Conservation (phyloP, 1,140 invertebrate species). For the Atta texana region DNA sequence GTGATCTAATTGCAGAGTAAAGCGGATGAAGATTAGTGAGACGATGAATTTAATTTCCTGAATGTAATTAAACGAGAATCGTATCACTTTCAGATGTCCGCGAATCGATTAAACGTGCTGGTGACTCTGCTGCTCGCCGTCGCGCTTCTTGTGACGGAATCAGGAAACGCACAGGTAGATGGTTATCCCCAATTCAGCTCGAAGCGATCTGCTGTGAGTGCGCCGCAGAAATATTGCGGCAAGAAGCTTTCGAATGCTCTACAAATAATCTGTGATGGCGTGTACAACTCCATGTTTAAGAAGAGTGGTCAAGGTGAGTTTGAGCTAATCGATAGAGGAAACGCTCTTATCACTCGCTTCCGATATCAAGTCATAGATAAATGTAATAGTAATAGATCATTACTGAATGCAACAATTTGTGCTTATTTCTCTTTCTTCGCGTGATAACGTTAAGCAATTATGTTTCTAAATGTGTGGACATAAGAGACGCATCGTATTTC, state of each 20-base stretch:
- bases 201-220: conserved; percentile 69
- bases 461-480: not conserved
- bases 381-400: not conserved
- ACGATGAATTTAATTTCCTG: not conserved
- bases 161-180: conserved; percentile 76
- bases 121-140: conserved; percentile 75
- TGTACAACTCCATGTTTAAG: conserved; percentile 84
- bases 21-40: not conserved
- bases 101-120: conserved; percentile 75
- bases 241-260: conserved; percentile 81
- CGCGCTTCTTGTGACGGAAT: conserved; percentile 72
- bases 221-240: conserved; percentile 82
- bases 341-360: not conserved
- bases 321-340: not conserved
- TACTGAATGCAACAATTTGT: not conserved
- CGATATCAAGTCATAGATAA: not conserved
- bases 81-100: conserved; percentile 80
- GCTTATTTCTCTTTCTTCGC: not conserved
- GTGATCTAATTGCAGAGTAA: not conserved
- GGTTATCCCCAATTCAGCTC: conserved; percentile 74
- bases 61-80: not conserved
- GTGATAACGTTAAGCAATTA: conserved; percentile 11
- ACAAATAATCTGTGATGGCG: conserved; percentile 81
- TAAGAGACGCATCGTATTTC: conserved; percentile 5
- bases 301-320: conserved; percentile 82